Evolutionary conservation across 2,888 invertebrate genomes (phyloP).

Genomic region (Panopea generosa): DNA sequence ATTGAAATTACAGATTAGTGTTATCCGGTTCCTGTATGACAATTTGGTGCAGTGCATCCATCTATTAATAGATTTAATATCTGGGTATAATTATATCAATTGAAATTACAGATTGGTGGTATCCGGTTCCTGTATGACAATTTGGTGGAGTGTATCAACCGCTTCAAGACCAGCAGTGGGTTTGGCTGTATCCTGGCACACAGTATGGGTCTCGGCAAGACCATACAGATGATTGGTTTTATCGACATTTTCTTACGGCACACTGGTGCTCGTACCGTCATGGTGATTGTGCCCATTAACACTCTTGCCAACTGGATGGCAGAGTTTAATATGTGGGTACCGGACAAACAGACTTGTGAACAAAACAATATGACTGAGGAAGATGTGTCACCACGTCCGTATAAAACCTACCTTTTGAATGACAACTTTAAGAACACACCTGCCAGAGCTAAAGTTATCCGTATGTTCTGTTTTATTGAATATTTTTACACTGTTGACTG

Average conservation of each 20-base stretch:
- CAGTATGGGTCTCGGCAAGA: slow-evolving; percentile 99
- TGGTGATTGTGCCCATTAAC: slow-evolving; percentile 99
- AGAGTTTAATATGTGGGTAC: slow-evolving; percentile 99
- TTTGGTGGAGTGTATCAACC: slow-evolving; percentile 95
- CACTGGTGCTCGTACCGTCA: slow-evolving; percentile 94
- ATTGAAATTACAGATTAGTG: slow-evolving; percentile 93
- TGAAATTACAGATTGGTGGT: slow-evolving; percentile 94
- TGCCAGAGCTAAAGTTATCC: slow-evolving; percentile 90
- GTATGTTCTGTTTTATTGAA: slow-evolving; percentile 87
- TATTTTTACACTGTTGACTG: background rate
- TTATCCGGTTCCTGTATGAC: slow-evolving; percentile 97
- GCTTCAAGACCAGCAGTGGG: slow-evolving; percentile 94
- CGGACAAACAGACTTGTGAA: slow-evolving; percentile 84
- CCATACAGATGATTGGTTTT: slow-evolving; percentile 96
- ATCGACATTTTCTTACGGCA: slow-evolving; percentile 97
- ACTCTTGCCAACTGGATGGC: slow-evolving; percentile 99
- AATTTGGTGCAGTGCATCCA: slow-evolving; percentile 98
- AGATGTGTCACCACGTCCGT: slow-evolving; percentile 92
- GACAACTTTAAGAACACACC: slow-evolving; percentile 96
- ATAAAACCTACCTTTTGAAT: slow-evolving; percentile 95
- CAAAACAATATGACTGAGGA: slow-evolving; percentile 86
- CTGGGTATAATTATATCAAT: no score
- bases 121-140: slow-evolving; percentile 98
- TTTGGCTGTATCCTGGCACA: slow-evolving; percentile 99
- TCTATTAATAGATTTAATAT: no score